Evolutionary conservation across 1,140 invertebrate species (phyloP).

Genomic region (Caenorhabditis brenneri): DNA sequence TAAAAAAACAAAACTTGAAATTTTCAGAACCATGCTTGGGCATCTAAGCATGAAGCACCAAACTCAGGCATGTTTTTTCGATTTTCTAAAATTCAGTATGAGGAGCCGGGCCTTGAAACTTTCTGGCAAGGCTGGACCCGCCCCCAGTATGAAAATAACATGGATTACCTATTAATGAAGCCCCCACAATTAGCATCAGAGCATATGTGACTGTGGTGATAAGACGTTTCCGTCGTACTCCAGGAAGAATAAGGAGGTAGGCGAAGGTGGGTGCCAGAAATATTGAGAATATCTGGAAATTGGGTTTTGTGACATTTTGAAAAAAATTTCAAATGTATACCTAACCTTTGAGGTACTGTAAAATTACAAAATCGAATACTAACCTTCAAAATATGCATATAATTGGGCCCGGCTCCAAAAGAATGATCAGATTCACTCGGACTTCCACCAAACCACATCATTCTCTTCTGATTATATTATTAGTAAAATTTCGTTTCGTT

Average conservation of each 20-base stretch:
- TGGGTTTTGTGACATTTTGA: no score
- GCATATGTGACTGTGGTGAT: slow-evolving; percentile 57
- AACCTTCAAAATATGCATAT: slow-evolving; percentile 37
- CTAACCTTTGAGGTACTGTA: background rate
- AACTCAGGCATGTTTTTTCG: no score
- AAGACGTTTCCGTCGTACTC: slow-evolving; percentile 61
- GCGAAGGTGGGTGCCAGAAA: slow-evolving; percentile 62
- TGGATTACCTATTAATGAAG: slow-evolving; percentile 58
- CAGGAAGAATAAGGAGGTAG: slow-evolving; percentile 62
- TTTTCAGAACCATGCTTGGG: no score
- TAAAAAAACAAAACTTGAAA: no score
- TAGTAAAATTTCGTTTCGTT: no score
- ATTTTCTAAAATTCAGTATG: no score
- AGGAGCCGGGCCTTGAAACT: slow-evolving; percentile 10
- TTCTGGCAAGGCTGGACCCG: background rate
- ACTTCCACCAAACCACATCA: slow-evolving; percentile 51
- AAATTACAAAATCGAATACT: no score
- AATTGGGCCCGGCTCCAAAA: slow-evolving; percentile 14
- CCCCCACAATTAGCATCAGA: slow-evolving; percentile 58
- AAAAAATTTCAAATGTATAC: no score
- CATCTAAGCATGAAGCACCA: no score
- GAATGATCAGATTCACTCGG: slow-evolving; percentile 48
- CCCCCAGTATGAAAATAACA: no score
- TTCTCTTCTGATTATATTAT: no score
- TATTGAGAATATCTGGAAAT: slow-evolving; percentile 59